A percentile compares a stretch with the other conserved stretches of the same genome.
phyloP scores from a whole-genome alignment of 1,140 invertebrate genomes.

The Neodiprion fabricii region DNA sequence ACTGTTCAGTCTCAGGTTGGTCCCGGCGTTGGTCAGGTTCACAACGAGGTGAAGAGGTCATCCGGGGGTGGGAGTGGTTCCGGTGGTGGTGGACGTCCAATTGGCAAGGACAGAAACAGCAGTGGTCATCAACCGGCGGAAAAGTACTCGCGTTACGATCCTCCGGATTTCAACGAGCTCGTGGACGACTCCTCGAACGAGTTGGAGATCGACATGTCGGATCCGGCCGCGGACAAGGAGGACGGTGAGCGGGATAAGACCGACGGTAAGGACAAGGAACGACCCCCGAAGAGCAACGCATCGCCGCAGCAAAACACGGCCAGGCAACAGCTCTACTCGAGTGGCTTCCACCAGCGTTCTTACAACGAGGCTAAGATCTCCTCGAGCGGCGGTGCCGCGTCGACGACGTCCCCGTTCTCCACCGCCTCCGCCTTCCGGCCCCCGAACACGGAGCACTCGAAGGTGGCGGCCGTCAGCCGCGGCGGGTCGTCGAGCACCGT shows the following conservation, averaged over 20 bases:
- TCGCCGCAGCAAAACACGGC: constrained; percentile 49
- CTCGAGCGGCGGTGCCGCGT: constrained; percentile 47
- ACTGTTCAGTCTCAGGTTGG: constrained; percentile 56
- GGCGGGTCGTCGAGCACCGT: constrained; percentile 41
- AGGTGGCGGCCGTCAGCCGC: constrained; percentile 60
- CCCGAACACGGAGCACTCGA: constrained; percentile 62
- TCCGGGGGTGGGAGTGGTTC: constrained; percentile 43
- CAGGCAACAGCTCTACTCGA: constrained; percentile 31
- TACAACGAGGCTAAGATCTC: constrained; percentile 46
- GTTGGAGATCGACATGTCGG: constrained; percentile 80
- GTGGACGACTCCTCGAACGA: constrained; percentile 82
- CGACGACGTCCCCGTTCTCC: constrained; percentile 67
- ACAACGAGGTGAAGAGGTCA: constrained; percentile 50
- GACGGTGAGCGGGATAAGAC: constrained; percentile 56
- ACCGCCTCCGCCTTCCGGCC: constrained; percentile 78
- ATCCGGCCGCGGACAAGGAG: constrained; percentile 62
- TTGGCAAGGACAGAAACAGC: constrained; percentile 35
- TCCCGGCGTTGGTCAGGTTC: constrained; percentile 20
- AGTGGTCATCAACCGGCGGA: constrained; percentile 32
- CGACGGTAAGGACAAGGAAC: constrained; percentile 56
- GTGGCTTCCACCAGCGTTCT: neutral
- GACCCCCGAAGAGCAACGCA: constrained; percentile 56
- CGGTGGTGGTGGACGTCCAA: constrained; percentile 32
- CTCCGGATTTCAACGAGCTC: constrained; percentile 79
- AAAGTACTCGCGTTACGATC: constrained; percentile 69